A percentile compares a stretch with the other conserved stretches of the same genome.
Evolutionary conservation across 37 sponge, comb jelly and placozoan genomes (phyloP).

Genomic region (Tethya wilhelma): DNA sequence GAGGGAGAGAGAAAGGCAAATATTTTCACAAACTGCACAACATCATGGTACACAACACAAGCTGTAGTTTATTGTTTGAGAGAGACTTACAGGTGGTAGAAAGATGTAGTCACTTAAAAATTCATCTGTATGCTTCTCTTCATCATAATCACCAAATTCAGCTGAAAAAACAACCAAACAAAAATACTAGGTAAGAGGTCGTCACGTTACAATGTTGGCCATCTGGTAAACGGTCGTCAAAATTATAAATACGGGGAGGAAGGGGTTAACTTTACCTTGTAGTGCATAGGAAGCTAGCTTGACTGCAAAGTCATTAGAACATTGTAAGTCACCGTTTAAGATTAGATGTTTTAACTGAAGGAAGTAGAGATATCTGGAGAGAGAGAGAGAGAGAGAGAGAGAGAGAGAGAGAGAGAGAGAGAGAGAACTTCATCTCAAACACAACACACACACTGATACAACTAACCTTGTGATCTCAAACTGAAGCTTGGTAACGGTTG

Average conservation of each 20-base stretch:
- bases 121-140: conserved; percentile 46
- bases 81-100: conserved; percentile 62
- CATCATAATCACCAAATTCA: conserved; percentile 80
- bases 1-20: neutral
- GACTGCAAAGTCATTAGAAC: conserved; percentile 64
- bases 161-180: too few species aligned
- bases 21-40: neutral
- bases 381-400: conserved; percentile 18
- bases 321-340: conserved; percentile 58
- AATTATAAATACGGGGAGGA: neutral
- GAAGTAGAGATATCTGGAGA: conserved; percentile 71
- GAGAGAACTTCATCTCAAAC: neutral
- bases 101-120: conserved; percentile 71
- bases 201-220: too few species aligned
- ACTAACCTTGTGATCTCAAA: conserved; percentile 73
- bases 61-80: neutral
- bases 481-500: conserved; percentile 59
- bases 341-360: conserved; percentile 75
- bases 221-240: too few species aligned
- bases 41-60: neutral
- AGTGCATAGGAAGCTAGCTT: conserved; percentile 86
- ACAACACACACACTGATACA: neutral
- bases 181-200: neutral
- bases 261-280: conserved; percentile 50
- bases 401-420: conserved; percentile 28